Base-by-base conservation (phyloP, 2,113 vertebrate species). In the Chionomys nivalis region DNA sequence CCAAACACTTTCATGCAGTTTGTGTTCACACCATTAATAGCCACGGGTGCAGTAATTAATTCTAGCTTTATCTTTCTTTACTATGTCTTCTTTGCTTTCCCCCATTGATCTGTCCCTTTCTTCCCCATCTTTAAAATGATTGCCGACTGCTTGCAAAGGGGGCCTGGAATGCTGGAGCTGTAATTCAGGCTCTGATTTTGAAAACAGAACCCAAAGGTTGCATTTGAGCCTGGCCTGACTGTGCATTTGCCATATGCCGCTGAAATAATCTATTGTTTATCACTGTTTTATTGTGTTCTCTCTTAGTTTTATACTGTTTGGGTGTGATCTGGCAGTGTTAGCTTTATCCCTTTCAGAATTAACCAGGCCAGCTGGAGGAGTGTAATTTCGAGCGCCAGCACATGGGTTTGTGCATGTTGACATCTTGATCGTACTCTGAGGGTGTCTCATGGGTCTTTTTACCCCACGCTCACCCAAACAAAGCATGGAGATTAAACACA, bases 301-400 rank as follows among this genome's bases (percentile, higher is more conserved):
- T 94, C 70, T 81, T 76, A 52, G 78, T 79, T 93, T 96, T 79
- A 79, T 72, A 63, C 83, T 96, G 78, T 92, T 95, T 95, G 94
- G 81, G 90, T 97, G 89, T 97, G 96, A 97, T 93, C 91, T 97
- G 96, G 81, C 96, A 94, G 88, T 96, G 95, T 97, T 97, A 97
- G 88, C 90, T 94, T 91, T 89, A 97, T 70, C 61, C 47, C 94
- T 89, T 97, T 92, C 39, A 89, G 83, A 97, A 96, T 95, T 91
- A 98, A 94, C 89, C 61, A 82, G 89, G 93, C 97, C 97, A 97
- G 96, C 95, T 97, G 96, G 96, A 95, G 63, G 33, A 92, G 77
- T 95, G 68, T 96, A 78, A 97, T 97, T 96, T 95, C 91, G 96
- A 95, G 86, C 66, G 42, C 23, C 47, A 89, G 49, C 94, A 94